Conservation (phyloP, 1,140 invertebrate genomes). For the Daktulosphaira vitifoliae region DNA sequence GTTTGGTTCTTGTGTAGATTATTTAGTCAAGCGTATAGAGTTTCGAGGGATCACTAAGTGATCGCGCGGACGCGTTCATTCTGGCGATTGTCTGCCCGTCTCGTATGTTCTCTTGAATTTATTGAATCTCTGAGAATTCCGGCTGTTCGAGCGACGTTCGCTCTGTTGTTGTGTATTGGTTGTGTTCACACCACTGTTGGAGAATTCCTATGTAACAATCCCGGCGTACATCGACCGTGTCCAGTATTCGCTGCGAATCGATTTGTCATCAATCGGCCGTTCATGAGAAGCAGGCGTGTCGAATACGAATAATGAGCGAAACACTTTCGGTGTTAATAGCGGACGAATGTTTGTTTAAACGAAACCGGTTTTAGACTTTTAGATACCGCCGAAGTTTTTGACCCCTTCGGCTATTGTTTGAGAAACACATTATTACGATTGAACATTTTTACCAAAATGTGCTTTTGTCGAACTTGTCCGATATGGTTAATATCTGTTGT, state of each 20-base stretch:
- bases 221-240: constrained; percentile 7
- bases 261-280: constrained; percentile 13
- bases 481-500: no score
- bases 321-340: constrained; percentile 10
- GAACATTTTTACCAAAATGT: no score
- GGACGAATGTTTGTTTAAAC: constrained; percentile 24
- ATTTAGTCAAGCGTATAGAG: no score
- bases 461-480: no score
- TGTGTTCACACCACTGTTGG: background rate
- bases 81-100: no score
- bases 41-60: no score
- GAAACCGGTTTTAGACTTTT: constrained; percentile 19
- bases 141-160: background rate
- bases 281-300: constrained; percentile 23
- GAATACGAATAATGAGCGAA: constrained; percentile 28
- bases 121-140: no score
- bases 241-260: constrained; percentile 9
- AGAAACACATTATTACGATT: constrained; percentile 20
- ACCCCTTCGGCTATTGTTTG: constrained; percentile 17
- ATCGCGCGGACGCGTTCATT: no score
- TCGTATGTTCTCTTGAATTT: no score
- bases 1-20: no score
- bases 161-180: background rate
- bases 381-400: constrained; percentile 30
- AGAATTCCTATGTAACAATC: background rate